phyloP scores from a whole-genome alignment of 2,113 vertebrate genomes.

The Lates calcarifer region DNA sequence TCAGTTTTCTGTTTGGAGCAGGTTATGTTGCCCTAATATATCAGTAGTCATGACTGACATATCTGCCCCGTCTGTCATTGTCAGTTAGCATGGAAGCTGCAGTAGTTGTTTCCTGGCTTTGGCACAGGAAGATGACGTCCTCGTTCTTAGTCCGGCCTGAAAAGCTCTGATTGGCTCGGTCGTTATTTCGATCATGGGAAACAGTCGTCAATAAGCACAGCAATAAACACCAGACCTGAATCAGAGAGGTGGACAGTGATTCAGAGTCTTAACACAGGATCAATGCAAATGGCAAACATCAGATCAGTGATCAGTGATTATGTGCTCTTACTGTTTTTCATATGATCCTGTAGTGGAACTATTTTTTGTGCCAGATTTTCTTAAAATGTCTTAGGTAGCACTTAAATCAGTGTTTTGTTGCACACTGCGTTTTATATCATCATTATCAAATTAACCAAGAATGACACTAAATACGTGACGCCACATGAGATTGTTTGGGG shows the following conservation, averaged over 20 bases:
- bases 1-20: neutral
- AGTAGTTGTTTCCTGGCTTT: neutral
- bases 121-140: neutral
- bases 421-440: neutral
- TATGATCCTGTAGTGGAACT: neutral
- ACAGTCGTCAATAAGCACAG: neutral
- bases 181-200: neutral
- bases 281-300: neutral
- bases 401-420: slow-evolving; percentile 2
- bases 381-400: neutral
- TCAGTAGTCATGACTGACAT: too few species aligned
- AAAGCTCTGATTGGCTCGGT: neutral
- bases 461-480: neutral
- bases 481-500: neutral
- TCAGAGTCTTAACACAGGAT: neutral
- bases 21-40: neutral
- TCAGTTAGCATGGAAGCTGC: too few species aligned
- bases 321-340: neutral
- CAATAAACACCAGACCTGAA: too few species aligned
- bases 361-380: neutral
- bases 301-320: neutral
- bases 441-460: slow-evolving; percentile 41
- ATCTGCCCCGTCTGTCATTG: neutral
- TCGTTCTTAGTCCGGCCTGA: too few species aligned
- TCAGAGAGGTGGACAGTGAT: neutral